Conservation (phyloP, 1,140 invertebrate species). For the Aphelinus atriplicis region DNA sequence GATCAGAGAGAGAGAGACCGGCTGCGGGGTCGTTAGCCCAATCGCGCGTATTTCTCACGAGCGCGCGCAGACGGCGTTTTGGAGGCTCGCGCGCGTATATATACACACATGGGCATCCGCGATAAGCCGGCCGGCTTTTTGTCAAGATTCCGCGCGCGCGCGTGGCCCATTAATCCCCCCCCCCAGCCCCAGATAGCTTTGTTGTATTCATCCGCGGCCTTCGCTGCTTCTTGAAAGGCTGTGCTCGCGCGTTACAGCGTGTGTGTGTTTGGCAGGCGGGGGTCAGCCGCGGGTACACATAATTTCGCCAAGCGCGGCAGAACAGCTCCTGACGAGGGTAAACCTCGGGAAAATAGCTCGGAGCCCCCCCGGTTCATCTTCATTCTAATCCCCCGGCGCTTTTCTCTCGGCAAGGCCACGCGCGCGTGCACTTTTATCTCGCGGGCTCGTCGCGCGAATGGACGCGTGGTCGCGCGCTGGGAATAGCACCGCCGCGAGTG, state of each 20-base stretch:
- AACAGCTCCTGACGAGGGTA: background rate
- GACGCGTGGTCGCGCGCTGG: background rate
- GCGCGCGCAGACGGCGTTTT: too few relatives aligned
- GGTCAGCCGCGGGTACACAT: slow-evolving; percentile 5
- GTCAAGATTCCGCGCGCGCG: slow-evolving; percentile 37
- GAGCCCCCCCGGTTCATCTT: slow-evolving; percentile 1
- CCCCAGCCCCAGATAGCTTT: slow-evolving; percentile 21
- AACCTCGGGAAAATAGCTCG: slow-evolving; percentile 17
- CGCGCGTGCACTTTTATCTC: slow-evolving; percentile 22
- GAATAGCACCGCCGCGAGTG: slow-evolving; percentile 15
- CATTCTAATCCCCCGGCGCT: slow-evolving; percentile 6
- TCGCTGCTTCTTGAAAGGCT: slow-evolving; percentile 3
- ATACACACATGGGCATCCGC: background rate
- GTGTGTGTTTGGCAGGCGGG: background rate
- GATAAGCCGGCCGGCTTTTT: slow-evolving; percentile 22
- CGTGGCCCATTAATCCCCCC: slow-evolving; percentile 28
- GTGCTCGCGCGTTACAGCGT: background rate
- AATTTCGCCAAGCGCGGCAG: background rate
- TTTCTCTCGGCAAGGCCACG: too few relatives aligned
- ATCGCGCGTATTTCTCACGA: too few relatives aligned
- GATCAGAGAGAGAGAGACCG: too few relatives aligned
- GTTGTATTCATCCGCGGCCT: slow-evolving; percentile 18
- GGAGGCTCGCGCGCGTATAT: too few relatives aligned
- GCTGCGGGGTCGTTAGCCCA: too few relatives aligned
- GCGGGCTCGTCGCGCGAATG: slow-evolving; percentile 19